A percentile compares a stretch with the other conserved stretches of the same genome.
Evolutionary conservation across 2,797 vertebrate genomes (phyloP).

Genomic region (Poecilia picta): DNA sequence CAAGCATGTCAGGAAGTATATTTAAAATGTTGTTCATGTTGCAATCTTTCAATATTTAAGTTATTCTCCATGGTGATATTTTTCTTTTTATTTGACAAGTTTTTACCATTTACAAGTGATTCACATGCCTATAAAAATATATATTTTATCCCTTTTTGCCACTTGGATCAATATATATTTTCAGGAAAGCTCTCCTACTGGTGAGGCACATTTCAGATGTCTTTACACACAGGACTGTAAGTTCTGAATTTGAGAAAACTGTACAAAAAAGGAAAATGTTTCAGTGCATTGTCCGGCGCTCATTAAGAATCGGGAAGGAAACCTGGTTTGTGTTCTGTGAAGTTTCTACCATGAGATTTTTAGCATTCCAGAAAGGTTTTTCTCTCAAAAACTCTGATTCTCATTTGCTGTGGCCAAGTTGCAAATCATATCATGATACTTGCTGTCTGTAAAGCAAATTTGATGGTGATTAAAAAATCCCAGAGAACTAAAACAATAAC

Average conservation of each 20-base stretch:
- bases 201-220: not conserved
- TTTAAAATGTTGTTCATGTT: not conserved
- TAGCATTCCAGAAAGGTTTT: not conserved
- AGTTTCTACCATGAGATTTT: not conserved
- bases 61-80: not conserved
- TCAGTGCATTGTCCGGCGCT: not conserved
- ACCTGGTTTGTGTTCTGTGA: slow-evolving; percentile 4
- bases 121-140: no score
- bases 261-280: slow-evolving; percentile 6
- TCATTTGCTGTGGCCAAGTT: slow-evolving; percentile 18
- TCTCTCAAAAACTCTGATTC: slow-evolving; percentile 6
- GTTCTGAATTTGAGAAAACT: slow-evolving; percentile 6
- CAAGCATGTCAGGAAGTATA: not conserved
- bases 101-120: not conserved
- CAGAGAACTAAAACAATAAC: not conserved
- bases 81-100: not conserved
- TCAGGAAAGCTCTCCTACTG: not conserved
- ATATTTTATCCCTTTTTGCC: no score
- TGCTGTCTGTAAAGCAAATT: not conserved
- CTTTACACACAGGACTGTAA: slow-evolving; percentile 2
- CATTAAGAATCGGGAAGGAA: slow-evolving; percentile 17
- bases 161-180: not conserved
- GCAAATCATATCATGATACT: not conserved
- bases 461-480: not conserved
- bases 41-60: not conserved